Evolutionary conservation across 2,888 invertebrate species (phyloP), one percentile per base, ranked within the genome.

Genomic region (Hemicrepidius hirtus): DNA sequence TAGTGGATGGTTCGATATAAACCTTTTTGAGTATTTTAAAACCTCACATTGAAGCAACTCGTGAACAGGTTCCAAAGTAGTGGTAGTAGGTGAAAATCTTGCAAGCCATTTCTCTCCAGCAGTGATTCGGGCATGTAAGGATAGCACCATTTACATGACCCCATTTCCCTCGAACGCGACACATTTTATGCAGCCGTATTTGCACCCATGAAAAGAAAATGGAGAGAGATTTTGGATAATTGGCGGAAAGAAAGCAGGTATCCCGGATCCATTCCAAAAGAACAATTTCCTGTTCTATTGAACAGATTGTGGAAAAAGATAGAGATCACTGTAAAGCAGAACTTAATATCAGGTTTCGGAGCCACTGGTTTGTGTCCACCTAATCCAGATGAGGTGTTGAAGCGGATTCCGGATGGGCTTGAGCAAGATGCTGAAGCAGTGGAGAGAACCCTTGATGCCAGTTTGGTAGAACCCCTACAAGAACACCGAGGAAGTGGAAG

Each of bases 141-240:
- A 37, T 37, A 37, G 37, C 37, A 37, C 3, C 7, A 37, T 37
- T 37, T 37, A 37, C 37, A 6, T 37, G 37, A 37, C 7, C 37
- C 37, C 73, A 13, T 40, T 77, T 3, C 75, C 76, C 57, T 32
- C 75, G n/a, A 73, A 77, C 55, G 53, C 73, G n/a, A 77, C 73
- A 20, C 73, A 74, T 53, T 18, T 7, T 12, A 53, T 28, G 24
- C 13, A 16, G 46, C 46, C 3, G 46, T 46, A 18, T 46, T 46
- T 46, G 46, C 10, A 18, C 18, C 18, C 18, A 18, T 46, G 20
- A 46, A 18, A 10, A 46, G 20, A 44, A 18, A 18, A 18, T 46
- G n/a, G n/a, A n/a, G n/a, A n/a, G n/a, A n/a, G n/a, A n/a, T n/a
- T n/a, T n/a, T n/a, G n/a, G n/a, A n/a, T n/a, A n/a, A n/a, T n/a